phyloP scores from a whole-genome alignment of 1,140 invertebrate genomes.

The Triops cancriformis region DNA sequence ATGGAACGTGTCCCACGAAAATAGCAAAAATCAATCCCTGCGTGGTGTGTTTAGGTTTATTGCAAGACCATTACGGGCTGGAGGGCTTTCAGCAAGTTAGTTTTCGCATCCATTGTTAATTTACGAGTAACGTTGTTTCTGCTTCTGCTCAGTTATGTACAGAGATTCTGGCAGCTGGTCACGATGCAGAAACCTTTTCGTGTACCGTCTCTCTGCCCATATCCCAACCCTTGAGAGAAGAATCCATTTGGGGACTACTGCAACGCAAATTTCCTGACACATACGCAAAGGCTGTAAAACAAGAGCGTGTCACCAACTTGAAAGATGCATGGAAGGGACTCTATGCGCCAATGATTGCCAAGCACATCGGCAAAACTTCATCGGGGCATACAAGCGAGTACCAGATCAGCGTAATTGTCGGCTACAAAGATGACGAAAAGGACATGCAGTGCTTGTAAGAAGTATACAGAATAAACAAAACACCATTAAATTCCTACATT shows the following conservation, averaged over 20 bases:
- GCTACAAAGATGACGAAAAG: slow-evolving; percentile 44
- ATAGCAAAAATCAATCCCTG: slow-evolving; percentile 40
- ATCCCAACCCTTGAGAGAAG: slow-evolving; percentile 41
- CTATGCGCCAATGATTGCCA: slow-evolving; percentile 41
- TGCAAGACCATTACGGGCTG: slow-evolving; percentile 43
- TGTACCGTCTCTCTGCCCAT: slow-evolving; percentile 45
- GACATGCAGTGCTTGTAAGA: slow-evolving; percentile 50
- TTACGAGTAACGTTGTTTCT: slow-evolving; percentile 27
- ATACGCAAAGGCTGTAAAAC: slow-evolving; percentile 30
- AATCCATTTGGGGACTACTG: slow-evolving; percentile 41
- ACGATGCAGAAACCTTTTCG: slow-evolving; percentile 44
- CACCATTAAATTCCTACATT: slow-evolving; percentile 23
- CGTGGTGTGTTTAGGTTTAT: slow-evolving; percentile 52
- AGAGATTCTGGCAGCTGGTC: slow-evolving; percentile 36
- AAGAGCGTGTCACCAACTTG: slow-evolving; percentile 36
- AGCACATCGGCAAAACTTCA: slow-evolving; percentile 40
- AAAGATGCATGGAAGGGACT: slow-evolving; percentile 60
- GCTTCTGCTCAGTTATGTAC: slow-evolving; percentile 36
- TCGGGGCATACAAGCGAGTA: slow-evolving; percentile 42
- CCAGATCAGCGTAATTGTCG: slow-evolving; percentile 44
- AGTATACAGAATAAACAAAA: slow-evolving; percentile 26
- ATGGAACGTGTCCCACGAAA: slow-evolving; percentile 29
- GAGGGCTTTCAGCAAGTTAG: neutral
- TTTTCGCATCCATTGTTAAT: slow-evolving; percentile 21
- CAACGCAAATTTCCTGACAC: slow-evolving; percentile 33